phyloP scores from a whole-genome alignment of 2,113 vertebrate species.

The Hemibagrus wyckioides region DNA sequence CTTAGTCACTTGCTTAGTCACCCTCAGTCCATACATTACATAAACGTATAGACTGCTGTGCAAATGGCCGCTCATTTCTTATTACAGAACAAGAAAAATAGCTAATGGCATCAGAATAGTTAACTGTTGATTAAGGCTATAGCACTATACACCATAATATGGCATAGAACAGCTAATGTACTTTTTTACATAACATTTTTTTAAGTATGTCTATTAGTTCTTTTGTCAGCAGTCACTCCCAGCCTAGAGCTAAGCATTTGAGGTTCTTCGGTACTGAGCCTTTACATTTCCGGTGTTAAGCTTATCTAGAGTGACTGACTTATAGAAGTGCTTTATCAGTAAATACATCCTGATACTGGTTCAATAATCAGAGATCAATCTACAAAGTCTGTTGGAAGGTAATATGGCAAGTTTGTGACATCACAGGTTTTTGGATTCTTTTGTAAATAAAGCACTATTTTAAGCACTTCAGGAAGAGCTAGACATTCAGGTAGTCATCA shows the following conservation, averaged over 20 bases:
- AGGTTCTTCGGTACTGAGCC: not conserved
- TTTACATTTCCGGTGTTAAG: not conserved
- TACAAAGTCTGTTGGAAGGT: not conserved
- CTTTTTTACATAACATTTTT: not conserved
- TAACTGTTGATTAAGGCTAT: not conserved
- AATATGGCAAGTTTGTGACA: not conserved
- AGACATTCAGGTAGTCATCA: too few relatives aligned
- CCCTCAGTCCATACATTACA: not conserved
- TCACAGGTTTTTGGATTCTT: too few relatives aligned
- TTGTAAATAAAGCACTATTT: too few relatives aligned
- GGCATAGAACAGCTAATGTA: not conserved
- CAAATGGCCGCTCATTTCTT: not conserved
- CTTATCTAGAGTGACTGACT: too few relatives aligned
- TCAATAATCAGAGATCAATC: too few relatives aligned
- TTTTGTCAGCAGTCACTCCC: not conserved
- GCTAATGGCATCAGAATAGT: not conserved
- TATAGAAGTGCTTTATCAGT: too few relatives aligned
- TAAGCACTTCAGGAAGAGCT: too few relatives aligned
- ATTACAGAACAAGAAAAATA: not conserved
- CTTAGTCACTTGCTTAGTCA: conserved; percentile 6
- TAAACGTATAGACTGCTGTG: not conserved
- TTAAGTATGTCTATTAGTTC: not conserved
- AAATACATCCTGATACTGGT: too few relatives aligned
- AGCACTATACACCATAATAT: not conserved
- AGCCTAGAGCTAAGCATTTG: not conserved